A percentile compares a stretch with the other conserved stretches of the same genome.
These are phyloP conservation scores for Halictus quadricinctus DNA, from an alignment of 2,888 invertebrate genomes.

Conservation along the genomic window DNA sequence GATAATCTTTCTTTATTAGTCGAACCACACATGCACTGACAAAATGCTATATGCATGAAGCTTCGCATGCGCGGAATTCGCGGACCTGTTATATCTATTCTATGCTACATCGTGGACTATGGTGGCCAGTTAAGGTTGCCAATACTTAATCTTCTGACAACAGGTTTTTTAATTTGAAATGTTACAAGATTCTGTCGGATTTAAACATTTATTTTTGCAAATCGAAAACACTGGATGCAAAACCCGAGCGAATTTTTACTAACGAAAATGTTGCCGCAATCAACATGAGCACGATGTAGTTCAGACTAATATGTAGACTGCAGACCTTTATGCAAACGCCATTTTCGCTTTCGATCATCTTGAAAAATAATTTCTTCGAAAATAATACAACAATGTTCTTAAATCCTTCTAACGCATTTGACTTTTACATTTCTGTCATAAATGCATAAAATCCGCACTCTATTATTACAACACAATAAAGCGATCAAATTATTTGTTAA, in stretches of 20 bases:
- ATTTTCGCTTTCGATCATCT: background rate
- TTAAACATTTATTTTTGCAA: background rate
- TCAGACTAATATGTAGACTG: too few species aligned
- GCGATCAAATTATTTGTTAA: too few species aligned
- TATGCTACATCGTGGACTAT: background rate
- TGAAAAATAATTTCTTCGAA: background rate
- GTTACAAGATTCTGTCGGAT: background rate
- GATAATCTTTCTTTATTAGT: conserved; percentile 54
- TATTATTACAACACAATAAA: too few species aligned
- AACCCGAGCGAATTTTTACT: background rate
- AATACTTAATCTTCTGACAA: background rate
- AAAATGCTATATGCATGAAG: conserved; percentile 58
- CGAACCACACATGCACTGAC: conserved; percentile 30
- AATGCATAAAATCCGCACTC: too few species aligned
- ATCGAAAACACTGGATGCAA: background rate
- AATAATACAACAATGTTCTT: too few species aligned
- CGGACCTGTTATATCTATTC: conserved; percentile 8
- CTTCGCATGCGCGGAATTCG: background rate
- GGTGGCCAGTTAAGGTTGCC: background rate
- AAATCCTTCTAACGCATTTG: too few species aligned
- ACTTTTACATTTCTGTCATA: too few species aligned
- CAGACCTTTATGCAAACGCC: too few species aligned
- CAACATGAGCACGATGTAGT: too few species aligned
- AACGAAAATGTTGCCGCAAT: background rate
- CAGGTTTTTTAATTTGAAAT: background rate